Evolutionary conservation across 2,797 vertebrate genomes (phyloP).

Genomic region (Spea hammondii): DNA sequence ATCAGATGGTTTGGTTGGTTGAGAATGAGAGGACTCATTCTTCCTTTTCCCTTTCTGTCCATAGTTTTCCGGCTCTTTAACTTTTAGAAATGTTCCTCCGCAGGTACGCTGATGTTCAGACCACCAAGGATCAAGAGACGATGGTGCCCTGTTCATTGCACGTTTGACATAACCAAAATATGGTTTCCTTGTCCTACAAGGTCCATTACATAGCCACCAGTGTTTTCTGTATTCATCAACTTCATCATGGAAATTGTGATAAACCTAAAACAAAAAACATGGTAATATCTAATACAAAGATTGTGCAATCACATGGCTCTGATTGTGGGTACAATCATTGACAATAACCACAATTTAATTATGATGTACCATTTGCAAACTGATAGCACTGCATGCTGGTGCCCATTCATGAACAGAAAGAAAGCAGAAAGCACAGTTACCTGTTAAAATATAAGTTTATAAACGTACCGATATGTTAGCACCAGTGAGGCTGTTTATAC

Average conservation of each 20-base stretch:
- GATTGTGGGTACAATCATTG: too few relatives aligned
- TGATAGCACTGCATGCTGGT: too few relatives aligned
- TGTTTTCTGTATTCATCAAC: slow-evolving; percentile 89
- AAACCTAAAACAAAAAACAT: slow-evolving; percentile 68
- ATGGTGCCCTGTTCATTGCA: slow-evolving; percentile 89
- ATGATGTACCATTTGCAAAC: too few relatives aligned
- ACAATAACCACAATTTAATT: too few relatives aligned
- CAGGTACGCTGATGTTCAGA: slow-evolving; percentile 80
- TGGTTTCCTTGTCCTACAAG: slow-evolving; percentile 80
- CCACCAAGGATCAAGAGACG: slow-evolving; percentile 90
- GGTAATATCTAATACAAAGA: neutral
- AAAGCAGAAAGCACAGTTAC: too few relatives aligned
- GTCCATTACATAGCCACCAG: slow-evolving; percentile 93
- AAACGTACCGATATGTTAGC: slow-evolving; percentile 83
- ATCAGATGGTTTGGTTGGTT: neutral
- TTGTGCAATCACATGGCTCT: neutral
- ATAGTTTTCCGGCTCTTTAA: slow-evolving; percentile 90
- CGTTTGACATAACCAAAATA: slow-evolving; percentile 91
- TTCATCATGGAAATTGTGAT: slow-evolving; percentile 87
- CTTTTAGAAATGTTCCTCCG: slow-evolving; percentile 84
- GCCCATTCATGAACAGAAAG: too few relatives aligned
- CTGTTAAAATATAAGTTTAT: neutral
- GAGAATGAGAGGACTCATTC: slow-evolving; percentile 36
- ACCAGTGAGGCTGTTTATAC: slow-evolving; percentile 86
- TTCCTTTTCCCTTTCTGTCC: slow-evolving; percentile 72